phyloP scores from a whole-genome alignment of 2,888 invertebrate species.

The Cerastis leucographa region DNA sequence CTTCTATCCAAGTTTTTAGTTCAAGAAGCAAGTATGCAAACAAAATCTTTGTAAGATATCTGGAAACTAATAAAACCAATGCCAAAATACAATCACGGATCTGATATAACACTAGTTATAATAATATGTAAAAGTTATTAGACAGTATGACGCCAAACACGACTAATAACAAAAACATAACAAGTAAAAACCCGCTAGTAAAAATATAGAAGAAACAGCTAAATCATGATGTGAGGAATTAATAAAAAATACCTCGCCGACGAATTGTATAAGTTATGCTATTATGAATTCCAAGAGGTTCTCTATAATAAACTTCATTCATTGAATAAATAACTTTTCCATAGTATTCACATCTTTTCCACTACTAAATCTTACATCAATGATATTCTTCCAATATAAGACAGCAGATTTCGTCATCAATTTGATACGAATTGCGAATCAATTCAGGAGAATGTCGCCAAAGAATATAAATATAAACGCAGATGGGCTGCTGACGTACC shows the following conservation, averaged over 20 bases:
- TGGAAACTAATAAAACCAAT: not conserved
- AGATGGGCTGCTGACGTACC: slow-evolving; percentile 42
- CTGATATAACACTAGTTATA: not conserved
- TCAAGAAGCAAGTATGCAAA: not conserved
- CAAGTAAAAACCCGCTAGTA: not conserved
- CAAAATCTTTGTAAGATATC: not conserved
- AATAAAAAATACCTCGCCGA: not conserved
- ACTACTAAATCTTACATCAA: not conserved
- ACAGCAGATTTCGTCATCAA: not conserved
- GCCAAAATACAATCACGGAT: not conserved
- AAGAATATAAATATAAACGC: slow-evolving; percentile 32
- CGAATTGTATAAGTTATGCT: not conserved
- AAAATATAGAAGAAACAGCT: not conserved
- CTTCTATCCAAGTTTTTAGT: not conserved
- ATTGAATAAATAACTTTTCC: not conserved
- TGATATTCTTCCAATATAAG: not conserved
- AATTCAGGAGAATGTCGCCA: slow-evolving; percentile 9
- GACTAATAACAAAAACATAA: not conserved
- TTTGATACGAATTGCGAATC: slow-evolving; percentile 7
- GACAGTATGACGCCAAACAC: slow-evolving; percentile 1
- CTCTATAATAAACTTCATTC: not conserved
- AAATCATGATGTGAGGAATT: not conserved
- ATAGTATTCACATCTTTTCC: not conserved
- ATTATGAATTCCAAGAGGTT: not conserved
- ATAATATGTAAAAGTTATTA: not conserved